Base-by-base conservation (phyloP, 2,888 invertebrate genomes). In the Drosophila siamana region DNA sequence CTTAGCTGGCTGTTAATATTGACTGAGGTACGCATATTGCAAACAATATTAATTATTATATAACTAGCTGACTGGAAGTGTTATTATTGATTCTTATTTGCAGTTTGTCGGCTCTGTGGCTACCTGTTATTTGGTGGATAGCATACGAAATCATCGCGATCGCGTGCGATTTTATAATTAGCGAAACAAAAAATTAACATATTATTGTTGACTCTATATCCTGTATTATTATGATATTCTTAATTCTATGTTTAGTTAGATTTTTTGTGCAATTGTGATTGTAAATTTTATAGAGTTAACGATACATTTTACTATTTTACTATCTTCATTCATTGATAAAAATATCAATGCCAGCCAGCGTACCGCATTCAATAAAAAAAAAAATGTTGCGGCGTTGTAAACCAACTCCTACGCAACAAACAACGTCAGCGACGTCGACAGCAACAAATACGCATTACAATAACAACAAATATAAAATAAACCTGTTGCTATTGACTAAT, bases 131-230 rank as follows among this genome's bases (percentile, higher is more conserved):
- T 61, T 91, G 68, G 86, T 89, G 51, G 90, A 90, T 62, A 89
- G 91, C 64, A 81, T 91, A 83, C 82, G 90, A 73, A 89, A 86
- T 74, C 82, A 89, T 62, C 74, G 88, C 30, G 90, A 90, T 78
- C 90, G 90, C 44, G 82, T 87, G 73, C 83, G 89, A 46, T 90
- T 90, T 78, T 90, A 87, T 81, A 90, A 86, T 62, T 91, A 76
- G 77, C 38, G 26, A 19, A 61, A 56, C 19, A 19, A 19, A 19
- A 77, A 15, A 36, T 61, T 2, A 15, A 15, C 5, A 36, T 16
- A 43, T 19, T 56, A 62, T 59, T 67, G 48, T 65, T 75, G 44
- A 41, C 59, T 15, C 33, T 60, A 15, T 59, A 55, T 44, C 40
- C 48, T 52, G 57, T 72, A 65, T 69, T 78, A 66, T 63, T 61